Evolutionary conservation across 37 sponge, comb jelly and placozoan genomes (phyloP).

Genomic region (Agelas oroides): DNA sequence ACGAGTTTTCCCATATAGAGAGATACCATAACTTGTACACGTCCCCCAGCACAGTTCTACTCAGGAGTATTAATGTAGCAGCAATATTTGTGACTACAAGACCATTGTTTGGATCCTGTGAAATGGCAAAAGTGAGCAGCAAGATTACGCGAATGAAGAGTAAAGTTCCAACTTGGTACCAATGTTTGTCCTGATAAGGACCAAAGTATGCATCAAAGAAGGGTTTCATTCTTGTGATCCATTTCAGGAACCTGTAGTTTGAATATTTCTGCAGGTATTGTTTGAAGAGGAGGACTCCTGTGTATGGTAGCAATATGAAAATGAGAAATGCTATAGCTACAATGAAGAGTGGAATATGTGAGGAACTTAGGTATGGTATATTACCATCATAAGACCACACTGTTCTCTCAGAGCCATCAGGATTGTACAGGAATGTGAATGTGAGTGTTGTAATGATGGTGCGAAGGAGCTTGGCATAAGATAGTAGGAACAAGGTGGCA

Average conservation of each 20-base stretch:
- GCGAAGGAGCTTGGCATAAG: constrained; percentile 18
- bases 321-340: background rate
- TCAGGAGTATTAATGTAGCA: too few relatives aligned
- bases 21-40: background rate
- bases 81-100: too few relatives aligned
- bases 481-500: constrained; percentile 32
- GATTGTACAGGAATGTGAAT: background rate
- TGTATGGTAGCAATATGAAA: constrained; percentile 27
- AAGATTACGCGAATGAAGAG: constrained; percentile 17
- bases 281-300: constrained; percentile 9
- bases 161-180: constrained; percentile 20
- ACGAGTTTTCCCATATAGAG: background rate
- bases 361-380: background rate
- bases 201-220: constrained; percentile 38
- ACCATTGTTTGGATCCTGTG: background rate
- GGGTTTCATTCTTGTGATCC: background rate
- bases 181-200: constrained; percentile 12
- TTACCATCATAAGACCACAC: constrained; percentile 36
- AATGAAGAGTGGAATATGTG: constrained; percentile 1
- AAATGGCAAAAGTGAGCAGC: background rate
- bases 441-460: constrained; percentile 5
- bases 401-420: background rate
- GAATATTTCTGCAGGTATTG: background rate
- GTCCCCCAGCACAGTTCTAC: too few relatives aligned
- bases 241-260: background rate